phyloP scores from a whole-genome alignment of 2,113 vertebrate genomes.

The Brachirus orientalis region DNA sequence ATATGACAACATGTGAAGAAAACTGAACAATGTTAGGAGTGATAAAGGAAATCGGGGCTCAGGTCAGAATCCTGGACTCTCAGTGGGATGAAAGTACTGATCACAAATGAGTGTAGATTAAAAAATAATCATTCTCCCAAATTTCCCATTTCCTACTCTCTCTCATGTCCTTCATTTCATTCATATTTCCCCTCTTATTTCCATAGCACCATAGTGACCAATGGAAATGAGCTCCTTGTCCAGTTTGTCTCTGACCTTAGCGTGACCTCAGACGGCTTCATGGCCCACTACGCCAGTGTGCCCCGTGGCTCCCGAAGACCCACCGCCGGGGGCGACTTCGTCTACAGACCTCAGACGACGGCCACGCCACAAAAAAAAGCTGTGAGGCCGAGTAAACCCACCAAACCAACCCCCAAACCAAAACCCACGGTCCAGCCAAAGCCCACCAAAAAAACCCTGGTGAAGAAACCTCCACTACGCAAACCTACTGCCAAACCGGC shows the following conservation, averaged over 20 bases:
- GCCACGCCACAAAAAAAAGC: conserved; percentile 27
- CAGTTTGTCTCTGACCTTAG: conserved; percentile 94
- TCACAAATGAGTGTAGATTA: neutral
- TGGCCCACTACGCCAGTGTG: conserved; percentile 83
- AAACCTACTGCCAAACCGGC: conserved; percentile 54
- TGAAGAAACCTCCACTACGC: neutral
- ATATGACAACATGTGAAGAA: no score
- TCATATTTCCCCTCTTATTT: neutral
- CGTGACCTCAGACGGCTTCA: conserved; percentile 90
- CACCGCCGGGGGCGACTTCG: conserved; percentile 67
- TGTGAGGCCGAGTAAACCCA: conserved; percentile 34
- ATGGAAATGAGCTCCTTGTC: conserved; percentile 88
- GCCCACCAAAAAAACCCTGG: conserved; percentile 14
- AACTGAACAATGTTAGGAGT: no score
- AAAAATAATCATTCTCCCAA: neutral
- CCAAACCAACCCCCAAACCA: conserved; percentile 52
- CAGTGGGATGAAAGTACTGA: no score
- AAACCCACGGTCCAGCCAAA: conserved; percentile 53
- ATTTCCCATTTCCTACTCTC: no score
- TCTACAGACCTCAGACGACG: conserved; percentile 59
- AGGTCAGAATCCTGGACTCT: no score
- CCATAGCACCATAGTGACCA: conserved; percentile 81
- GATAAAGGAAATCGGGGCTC: no score
- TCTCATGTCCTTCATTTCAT: neutral
- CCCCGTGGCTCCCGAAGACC: conserved; percentile 69